Evolutionary conservation across 2,797 vertebrate species (phyloP), one percentile per base, ranked within the genome.

Genomic region (Vespertilio murinus): DNA sequence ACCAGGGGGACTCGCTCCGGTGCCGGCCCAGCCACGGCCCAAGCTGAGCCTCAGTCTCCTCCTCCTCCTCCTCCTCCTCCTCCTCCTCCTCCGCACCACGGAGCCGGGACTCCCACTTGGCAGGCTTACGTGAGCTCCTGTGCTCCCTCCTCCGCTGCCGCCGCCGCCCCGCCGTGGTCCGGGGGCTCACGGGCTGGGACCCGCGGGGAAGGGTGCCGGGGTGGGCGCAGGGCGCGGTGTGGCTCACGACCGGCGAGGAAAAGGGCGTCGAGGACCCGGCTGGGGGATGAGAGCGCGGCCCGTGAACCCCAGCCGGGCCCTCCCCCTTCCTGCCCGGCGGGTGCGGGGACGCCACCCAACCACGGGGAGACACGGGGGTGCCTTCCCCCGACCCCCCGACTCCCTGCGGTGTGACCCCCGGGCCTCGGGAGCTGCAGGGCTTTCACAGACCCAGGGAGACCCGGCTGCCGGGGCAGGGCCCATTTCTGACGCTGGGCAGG

Each of bases 61-160:
- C 65, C 28, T 78, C 59, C 42, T n/a, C n/a, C n/a, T n/a, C n/a
- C n/a, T n/a, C n/a, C n/a, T n/a, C n/a, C n/a, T n/a, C n/a, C n/a
- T n/a, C n/a, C 30, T 83, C 65, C 77, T 42, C 65, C 28, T 78
- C 59, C 42, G 35, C 30, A 6, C 56, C 20, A 22, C 4, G 61
- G 65, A 54, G 38, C 14, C 0, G 0, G 2, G 28, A 11, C 1
- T 9, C 81, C 56, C 71, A 56, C 69, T 3, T 5, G 30, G 28
- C 18, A 45, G 35, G 35, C 99, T 98, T 98, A 99, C 99, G 0
- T 30, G 99, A 99, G 96, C 99, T 99, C 97, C 99, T 99, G 98
- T 99, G 99, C 75, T 99, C 99, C 97, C 99, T 99, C 98, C 99
- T 99, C 70, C 99, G 98, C 96, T 99, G 99, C 77, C 99, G 98